Evolutionary conservation across 92 coral and sea anemone genomes (phyloP), one percentile per base, ranked within the genome.

Genomic region (Palythoa grandis): DNA sequence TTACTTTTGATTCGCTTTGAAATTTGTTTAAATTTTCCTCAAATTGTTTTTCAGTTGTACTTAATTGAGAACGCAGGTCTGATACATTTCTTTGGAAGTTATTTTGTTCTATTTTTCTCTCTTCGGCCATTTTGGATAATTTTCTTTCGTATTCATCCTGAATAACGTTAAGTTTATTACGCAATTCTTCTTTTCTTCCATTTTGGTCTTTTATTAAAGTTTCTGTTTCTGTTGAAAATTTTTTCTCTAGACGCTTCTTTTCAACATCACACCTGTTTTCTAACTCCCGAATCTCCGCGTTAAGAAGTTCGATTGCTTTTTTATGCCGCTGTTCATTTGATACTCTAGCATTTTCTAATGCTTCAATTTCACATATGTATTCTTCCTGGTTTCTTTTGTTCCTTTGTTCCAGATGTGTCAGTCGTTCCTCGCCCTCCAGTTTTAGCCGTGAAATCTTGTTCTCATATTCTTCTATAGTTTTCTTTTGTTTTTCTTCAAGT

Each of bases 251-350:
- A 54, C 29, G 82, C 52, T 29, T n/a, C 47, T 77, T 77, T 60
- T 77, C 82, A 60, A 20, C 82, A 77, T 16, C 20, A 39, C 14
- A 77, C 19, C 69, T 61, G 23, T 17, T 56, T 60, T 52, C 47
- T 56, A 23, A 9, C 16, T 57, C 52, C 56, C n/a, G 23, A 12
- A 54, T 77, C 13, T 77, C 82, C 25, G 23, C 47, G 48, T 56
- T 77, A 37, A 77, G 66, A 17, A 29, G n/a, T 53, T 77, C 82
- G 5, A 77, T 12, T 25, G 50, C 3, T 5, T 35, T 57, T 20
- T 77, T 77, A 40, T 77, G 29, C 5, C 82, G 82, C 50, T 54
- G 48, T 57, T 77, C 69, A 2, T 19, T 77, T 77, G 67, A 77
- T 54, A 52, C 35, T 37, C 22, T 35, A 54, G 37, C 23, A 11